Percentiles rank a stretch among this genome's conserved stretches.
phyloP scores from a whole-genome alignment of 2,888 invertebrate species.

The Andrena dorsata region DNA sequence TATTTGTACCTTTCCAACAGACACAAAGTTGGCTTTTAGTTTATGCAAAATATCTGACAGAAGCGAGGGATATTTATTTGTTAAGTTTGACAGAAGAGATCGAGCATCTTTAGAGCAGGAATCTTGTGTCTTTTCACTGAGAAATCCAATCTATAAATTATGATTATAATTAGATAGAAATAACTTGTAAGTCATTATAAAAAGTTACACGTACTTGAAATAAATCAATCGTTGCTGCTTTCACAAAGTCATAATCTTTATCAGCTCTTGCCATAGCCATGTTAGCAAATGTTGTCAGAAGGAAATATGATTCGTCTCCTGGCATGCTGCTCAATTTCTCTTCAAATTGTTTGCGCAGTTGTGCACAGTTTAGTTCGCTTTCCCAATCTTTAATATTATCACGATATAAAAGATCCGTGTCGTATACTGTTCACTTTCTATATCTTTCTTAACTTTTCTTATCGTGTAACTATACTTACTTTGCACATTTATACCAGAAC shows the following conservation, averaged over 20 bases:
- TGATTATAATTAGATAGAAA: conserved; percentile 15
- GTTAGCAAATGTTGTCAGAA: conserved; percentile 92
- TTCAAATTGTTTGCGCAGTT: conserved; percentile 87
- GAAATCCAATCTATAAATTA: conserved; percentile 89
- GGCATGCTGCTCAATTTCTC: conserved; percentile 88
- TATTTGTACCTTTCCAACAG: conserved; percentile 86
- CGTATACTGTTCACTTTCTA: neutral
- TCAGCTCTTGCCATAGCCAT: conserved; percentile 90
- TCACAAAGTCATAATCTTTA: conserved; percentile 89
- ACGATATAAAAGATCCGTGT: conserved; percentile 8
- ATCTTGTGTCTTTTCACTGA: conserved; percentile 89
- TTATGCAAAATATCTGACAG: conserved; percentile 89
- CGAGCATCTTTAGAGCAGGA: conserved; percentile 91
- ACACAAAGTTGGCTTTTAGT: conserved; percentile 87
- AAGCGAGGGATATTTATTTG: conserved; percentile 89
- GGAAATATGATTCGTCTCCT: conserved; percentile 91
- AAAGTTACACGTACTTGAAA: conserved; percentile 87
- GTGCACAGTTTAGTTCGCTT: conserved; percentile 84
- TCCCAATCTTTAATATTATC: conserved; percentile 79
- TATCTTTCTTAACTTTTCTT: conserved; percentile 5
- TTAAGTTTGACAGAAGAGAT: conserved; percentile 90
- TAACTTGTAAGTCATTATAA: neutral
- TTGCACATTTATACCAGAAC: conserved; percentile 58
- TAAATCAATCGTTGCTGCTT: conserved; percentile 89
- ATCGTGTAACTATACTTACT: conserved; percentile 51